These are phyloP conservation scores for Bombus pascuorum DNA, from an alignment of 1,140 invertebrate genomes.

Conservation along the genomic window DNA sequence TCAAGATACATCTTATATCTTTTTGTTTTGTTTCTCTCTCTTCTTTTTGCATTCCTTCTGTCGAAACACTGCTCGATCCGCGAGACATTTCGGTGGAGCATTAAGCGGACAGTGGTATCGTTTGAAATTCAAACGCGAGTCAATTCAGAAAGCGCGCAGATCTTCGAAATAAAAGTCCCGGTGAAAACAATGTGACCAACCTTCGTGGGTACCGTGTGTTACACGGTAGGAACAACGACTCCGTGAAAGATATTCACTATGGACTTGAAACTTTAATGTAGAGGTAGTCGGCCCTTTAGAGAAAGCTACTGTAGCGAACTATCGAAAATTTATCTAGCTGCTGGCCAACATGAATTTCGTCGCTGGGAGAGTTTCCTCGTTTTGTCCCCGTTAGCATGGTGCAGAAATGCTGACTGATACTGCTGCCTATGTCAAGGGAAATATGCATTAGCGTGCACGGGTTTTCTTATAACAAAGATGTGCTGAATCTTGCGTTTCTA, in stretches of 20 bases:
- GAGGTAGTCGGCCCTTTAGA: not conserved
- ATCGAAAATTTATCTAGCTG: not conserved
- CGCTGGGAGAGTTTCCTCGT: not conserved
- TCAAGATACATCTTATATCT: not conserved
- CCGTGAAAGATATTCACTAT: not conserved
- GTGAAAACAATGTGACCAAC: not conserved
- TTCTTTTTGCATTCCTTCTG: not conserved
- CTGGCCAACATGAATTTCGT: not conserved
- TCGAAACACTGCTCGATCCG: not conserved
- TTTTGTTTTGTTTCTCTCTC: not conserved
- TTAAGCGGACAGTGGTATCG: conserved; percentile 6
- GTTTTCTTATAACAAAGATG: not conserved
- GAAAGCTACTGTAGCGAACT: not conserved
- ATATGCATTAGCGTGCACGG: not conserved
- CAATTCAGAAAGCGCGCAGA: not conserved
- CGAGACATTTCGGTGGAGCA: not conserved
- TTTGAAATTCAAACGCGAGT: conserved; percentile 37
- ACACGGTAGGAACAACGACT: not conserved
- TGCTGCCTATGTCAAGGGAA: not conserved
- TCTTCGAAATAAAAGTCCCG: not conserved
- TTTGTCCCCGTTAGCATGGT: not conserved
- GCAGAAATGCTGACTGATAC: conserved; percentile 2
- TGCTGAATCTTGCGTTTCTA: not conserved
- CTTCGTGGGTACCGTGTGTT: not conserved
- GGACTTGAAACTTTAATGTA: not conserved